phyloP scores from a whole-genome alignment of 2,888 invertebrate species.

The Cantharis nigra region DNA sequence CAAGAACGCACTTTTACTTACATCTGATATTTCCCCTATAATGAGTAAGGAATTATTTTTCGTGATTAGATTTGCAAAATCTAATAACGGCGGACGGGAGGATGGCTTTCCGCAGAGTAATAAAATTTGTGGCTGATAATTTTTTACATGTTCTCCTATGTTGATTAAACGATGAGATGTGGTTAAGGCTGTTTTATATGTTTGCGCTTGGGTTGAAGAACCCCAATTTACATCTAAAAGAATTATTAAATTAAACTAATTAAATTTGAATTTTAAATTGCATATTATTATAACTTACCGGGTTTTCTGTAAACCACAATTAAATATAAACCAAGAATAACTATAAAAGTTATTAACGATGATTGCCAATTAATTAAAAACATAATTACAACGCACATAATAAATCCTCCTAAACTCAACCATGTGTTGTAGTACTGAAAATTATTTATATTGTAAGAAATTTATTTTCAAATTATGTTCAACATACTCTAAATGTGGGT shows the following conservation, averaged over 20 bases:
- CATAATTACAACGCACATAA: constrained; percentile 88
- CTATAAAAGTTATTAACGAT: constrained; percentile 87
- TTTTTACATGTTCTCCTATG: constrained; percentile 95
- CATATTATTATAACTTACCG: constrained; percentile 57
- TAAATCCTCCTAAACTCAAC: constrained; percentile 82
- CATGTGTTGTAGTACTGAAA: constrained; percentile 90
- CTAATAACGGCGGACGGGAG: constrained; percentile 84
- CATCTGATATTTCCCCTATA: constrained; percentile 84
- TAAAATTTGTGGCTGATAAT: constrained; percentile 92
- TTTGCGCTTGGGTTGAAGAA: constrained; percentile 94
- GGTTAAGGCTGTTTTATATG: constrained; percentile 88
- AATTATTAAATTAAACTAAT: background rate
- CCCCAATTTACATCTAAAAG: constrained; percentile 92
- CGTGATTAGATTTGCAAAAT: constrained; percentile 89
- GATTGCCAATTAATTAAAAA: constrained; percentile 92
- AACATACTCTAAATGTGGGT: constrained; percentile 79
- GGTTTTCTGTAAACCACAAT: constrained; percentile 93
- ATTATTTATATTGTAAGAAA: constrained; percentile 15
- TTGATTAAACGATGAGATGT: constrained; percentile 80
- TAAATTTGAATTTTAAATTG: background rate
- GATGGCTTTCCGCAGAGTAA: constrained; percentile 85
- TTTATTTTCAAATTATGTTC: background rate
- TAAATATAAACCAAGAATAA: constrained; percentile 87
- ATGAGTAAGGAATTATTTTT: constrained; percentile 90
- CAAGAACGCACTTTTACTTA: constrained; percentile 53